Percentiles rank a stretch among this genome's conserved stretches.
These are phyloP conservation scores for Ochlodes sylvanus DNA, from an alignment of 2,888 invertebrate species.

Conservation along the genomic window DNA sequence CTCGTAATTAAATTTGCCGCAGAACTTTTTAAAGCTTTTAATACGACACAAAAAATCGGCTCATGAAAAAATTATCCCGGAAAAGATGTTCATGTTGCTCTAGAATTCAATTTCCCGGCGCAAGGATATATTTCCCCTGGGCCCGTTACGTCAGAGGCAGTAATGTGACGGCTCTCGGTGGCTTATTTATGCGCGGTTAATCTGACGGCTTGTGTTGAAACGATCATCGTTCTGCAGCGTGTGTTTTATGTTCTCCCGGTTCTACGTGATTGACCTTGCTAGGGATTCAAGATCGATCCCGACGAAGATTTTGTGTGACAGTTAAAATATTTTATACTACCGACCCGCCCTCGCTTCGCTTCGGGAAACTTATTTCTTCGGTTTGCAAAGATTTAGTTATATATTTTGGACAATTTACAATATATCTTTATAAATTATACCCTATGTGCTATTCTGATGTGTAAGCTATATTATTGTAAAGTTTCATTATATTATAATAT, in stretches of 20 bases:
- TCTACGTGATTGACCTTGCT: too few species aligned
- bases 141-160: conserved; percentile 45
- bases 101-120: conserved; percentile 53
- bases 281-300: neutral
- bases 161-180: conserved; percentile 16
- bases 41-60: neutral
- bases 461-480: too few species aligned
- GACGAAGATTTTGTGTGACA: too few species aligned
- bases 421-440: too few species aligned
- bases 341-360: too few species aligned
- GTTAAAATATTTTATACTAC: too few species aligned
- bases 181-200: conserved; percentile 17
- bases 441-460: too few species aligned
- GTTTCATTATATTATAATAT: too few species aligned
- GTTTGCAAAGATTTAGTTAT: too few species aligned
- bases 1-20: neutral
- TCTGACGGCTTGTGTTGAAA: neutral
- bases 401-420: too few species aligned
- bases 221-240: neutral
- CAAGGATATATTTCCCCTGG: conserved; percentile 47
- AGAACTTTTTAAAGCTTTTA: neutral
- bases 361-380: too few species aligned
- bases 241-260: neutral
- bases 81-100: conserved; percentile 41
- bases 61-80: conserved; percentile 13